These are phyloP conservation scores for Bubo blakistoni DNA, from an alignment of 2,113 vertebrate species.

Conservation along the genomic window DNA sequence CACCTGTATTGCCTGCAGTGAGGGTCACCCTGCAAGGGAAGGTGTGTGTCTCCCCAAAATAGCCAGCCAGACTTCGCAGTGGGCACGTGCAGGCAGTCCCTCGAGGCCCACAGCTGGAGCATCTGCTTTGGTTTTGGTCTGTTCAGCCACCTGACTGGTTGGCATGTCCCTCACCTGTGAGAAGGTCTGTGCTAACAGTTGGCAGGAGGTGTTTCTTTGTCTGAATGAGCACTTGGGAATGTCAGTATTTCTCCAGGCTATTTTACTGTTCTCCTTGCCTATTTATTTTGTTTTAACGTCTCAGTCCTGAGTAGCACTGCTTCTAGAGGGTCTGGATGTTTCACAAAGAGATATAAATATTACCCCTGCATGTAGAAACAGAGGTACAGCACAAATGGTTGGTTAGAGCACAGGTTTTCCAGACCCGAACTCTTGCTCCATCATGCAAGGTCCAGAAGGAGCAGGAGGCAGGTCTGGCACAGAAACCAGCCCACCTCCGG, in stretches of 20 bases:
- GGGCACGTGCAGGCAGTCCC: rapidly evolving
- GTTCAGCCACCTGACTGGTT: background rate
- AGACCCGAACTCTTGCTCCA: background rate
- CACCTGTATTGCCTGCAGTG: rapidly evolving
- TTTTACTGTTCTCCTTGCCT: background rate
- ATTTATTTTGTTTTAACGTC: background rate
- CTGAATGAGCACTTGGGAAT: background rate
- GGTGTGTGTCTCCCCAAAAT: background rate
- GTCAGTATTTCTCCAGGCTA: background rate
- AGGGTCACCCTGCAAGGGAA: background rate
- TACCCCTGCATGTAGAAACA: background rate
- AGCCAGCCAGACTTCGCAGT: background rate
- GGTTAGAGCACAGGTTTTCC: background rate
- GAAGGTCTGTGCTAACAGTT: background rate
- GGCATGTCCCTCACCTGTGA: background rate
- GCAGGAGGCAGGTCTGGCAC: background rate
- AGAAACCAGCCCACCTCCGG: background rate
- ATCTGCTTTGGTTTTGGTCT: background rate
- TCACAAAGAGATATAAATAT: background rate
- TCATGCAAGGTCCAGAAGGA: background rate
- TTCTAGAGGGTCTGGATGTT: background rate
- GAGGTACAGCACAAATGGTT: background rate
- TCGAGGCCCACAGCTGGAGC: background rate
- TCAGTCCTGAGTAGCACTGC: background rate
- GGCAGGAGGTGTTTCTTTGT: background rate